Base-by-base conservation (phyloP, 2,113 vertebrate species). In the Petrocephalus zakoni region DNA sequence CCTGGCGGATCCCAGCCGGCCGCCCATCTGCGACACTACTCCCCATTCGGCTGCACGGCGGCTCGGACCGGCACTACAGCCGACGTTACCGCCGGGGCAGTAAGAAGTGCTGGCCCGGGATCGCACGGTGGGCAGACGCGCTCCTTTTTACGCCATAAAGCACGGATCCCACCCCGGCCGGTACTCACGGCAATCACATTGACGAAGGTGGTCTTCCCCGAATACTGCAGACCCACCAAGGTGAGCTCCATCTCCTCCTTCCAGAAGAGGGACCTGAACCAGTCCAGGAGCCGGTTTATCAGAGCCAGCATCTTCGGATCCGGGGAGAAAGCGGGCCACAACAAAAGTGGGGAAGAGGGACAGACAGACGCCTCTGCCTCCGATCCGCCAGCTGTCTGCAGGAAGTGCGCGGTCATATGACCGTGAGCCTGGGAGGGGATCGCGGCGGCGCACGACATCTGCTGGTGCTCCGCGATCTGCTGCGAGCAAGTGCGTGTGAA, bases 181-280 rank as follows among this genome's bases (percentile, higher is more conserved):
- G 72, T 75, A 96, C 94, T 96, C 94, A 97, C 96, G 92, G 96
- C 96, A 91, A 97, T 96, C 91, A 97, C 97, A 93, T 97, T 97
- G 90, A 97, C 96, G 93, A 97, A 97, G 91, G 97, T 97, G 84
- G 97, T 97, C 96, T 97, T 97, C 75, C 97, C 97, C 49, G 97
- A 97, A 92, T 97, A 97, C 92, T 97, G 97, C 91, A 97, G 96
- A 89, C 97, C 97, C 89, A 97, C 97, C 90, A 97, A 93, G 10
- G 97, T 97, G 90, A 97, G 94, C 95, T 97, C 97, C 97, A 97
- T 97, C 94, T 97, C 97, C 92, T 97, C 97, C 92, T 97, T 97
- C 97, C 97, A 97, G 88, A 97, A 97, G 53, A 97, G 93, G 53
- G 97, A 94, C 93, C 93, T 96, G 90, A 97, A 95, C 97, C 97